Percentiles rank a stretch among this genome's conserved stretches.
Conservation (phyloP, 2,797 vertebrate genomes). For the Danio kyathit region DNA sequence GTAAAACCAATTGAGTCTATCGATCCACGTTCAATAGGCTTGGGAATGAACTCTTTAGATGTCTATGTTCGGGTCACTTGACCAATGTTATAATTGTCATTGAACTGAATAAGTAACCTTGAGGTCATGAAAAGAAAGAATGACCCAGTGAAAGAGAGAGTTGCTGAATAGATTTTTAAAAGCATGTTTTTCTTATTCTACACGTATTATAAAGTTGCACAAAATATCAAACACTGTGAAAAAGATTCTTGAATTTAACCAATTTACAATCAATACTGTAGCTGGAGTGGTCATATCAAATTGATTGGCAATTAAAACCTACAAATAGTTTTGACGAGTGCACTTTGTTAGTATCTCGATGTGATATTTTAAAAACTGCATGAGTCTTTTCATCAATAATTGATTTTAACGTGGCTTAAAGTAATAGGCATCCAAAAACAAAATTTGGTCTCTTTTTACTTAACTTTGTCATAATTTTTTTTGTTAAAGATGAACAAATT, state of each 20-base stretch:
- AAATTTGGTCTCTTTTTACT: background rate
- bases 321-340: background rate
- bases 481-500: background rate
- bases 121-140: constrained; percentile 32
- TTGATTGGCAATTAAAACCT: constrained; percentile 16
- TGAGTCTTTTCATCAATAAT: background rate
- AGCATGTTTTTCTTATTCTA: background rate
- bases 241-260: background rate
- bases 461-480: background rate
- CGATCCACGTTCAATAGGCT: constrained; percentile 85
- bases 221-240: background rate
- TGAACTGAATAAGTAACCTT: constrained; percentile 86
- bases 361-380: background rate
- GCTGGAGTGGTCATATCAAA: background rate
- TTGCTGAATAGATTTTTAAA: background rate
- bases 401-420: constrained; percentile 6
- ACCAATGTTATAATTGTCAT: constrained; percentile 88
- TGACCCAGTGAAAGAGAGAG: constrained; percentile 49
- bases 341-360: background rate
- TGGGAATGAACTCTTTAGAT: constrained; percentile 90
- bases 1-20: constrained; percentile 88
- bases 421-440: background rate
- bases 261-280: constrained; percentile 12
- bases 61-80: constrained; percentile 89
- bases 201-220: background rate